Evolutionary conservation across 1,140 invertebrate species (phyloP).

Genomic region (Drosophila mojavensis): DNA sequence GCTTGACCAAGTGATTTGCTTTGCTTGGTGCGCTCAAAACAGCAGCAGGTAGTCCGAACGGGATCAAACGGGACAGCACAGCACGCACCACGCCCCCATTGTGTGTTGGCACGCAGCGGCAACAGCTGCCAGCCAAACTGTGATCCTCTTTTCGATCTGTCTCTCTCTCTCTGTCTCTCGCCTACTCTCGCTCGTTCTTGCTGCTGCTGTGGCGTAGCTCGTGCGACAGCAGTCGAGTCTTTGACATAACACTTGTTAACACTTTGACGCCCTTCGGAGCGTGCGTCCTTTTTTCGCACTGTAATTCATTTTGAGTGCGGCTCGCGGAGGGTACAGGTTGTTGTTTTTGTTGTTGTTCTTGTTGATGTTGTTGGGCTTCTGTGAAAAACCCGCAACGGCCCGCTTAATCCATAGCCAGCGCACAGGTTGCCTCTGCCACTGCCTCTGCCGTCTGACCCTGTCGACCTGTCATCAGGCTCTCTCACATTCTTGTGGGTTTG

Average conservation of each 20-base stretch:
- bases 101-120: constrained; percentile 22
- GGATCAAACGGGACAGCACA: constrained; percentile 15
- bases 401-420: constrained; percentile 49
- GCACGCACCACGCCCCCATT: constrained; percentile 39
- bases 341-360: constrained; percentile 1
- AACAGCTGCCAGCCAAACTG: constrained; percentile 25
- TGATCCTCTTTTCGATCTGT: background rate
- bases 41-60: constrained; percentile 41
- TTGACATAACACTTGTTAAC: constrained; percentile 79
- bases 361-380: constrained; percentile 29
- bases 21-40: constrained; percentile 51
- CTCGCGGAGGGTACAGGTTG: background rate
- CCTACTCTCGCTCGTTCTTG: constrained; percentile 2
- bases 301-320: constrained; percentile 72
- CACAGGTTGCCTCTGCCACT: constrained; percentile 47
- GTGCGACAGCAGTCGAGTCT: constrained; percentile 37
- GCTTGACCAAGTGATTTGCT: constrained; percentile 67
- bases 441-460: background rate
- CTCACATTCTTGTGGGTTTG: constrained; percentile 70
- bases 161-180: constrained; percentile 13
- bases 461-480: constrained; percentile 62
- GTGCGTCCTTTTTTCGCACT: constrained; percentile 57
- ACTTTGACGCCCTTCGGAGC: constrained; percentile 75
- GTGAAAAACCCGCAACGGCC: constrained; percentile 50
- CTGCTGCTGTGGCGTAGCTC: constrained; percentile 48